Evolutionary conservation across 2,888 invertebrate genomes (phyloP).

Genomic region (Epinotia ramella): DNA sequence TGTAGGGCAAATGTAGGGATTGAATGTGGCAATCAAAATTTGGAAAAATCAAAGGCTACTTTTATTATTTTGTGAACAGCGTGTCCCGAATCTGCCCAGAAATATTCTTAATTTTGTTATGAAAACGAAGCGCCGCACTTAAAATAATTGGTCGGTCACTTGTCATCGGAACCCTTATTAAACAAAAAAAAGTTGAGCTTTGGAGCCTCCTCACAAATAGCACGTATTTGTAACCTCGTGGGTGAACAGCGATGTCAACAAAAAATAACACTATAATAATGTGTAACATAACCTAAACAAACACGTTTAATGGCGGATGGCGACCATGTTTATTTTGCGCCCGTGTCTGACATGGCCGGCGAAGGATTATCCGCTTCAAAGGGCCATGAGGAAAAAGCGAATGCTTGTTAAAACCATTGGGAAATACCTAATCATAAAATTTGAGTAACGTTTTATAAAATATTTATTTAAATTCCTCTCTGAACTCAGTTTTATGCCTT

Average conservation of each 20-base stretch:
- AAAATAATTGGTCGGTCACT: constrained; percentile 28
- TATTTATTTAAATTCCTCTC: not conserved
- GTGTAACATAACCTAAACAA: constrained; percentile 78
- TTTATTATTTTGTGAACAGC: not conserved
- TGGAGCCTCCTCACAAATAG: constrained; percentile 36
- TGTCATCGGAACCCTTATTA: constrained; percentile 31
- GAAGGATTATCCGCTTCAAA: constrained; percentile 70
- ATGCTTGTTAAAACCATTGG: constrained; percentile 4
- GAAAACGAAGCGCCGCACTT: constrained; percentile 6
- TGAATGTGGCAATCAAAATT: not conserved
- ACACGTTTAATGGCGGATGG: constrained; percentile 69
- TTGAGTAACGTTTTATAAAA: not conserved
- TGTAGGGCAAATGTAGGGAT: too few relatives aligned
- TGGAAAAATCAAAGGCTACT: not conserved
- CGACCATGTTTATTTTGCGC: constrained; percentile 68
- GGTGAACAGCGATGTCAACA: constrained; percentile 51
- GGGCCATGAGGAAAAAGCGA: constrained; percentile 45
- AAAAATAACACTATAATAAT: constrained; percentile 69
- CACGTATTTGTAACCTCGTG: constrained; percentile 37
- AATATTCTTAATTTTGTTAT: not conserved
- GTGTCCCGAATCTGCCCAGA: not conserved
- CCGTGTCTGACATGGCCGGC: constrained; percentile 75
- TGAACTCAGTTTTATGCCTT: not conserved
- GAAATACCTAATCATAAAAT: not conserved
- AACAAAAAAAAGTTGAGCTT: constrained; percentile 31